Evolutionary conservation across 2,888 invertebrate species (phyloP).

Genomic region (Anthrax anthrax): DNA sequence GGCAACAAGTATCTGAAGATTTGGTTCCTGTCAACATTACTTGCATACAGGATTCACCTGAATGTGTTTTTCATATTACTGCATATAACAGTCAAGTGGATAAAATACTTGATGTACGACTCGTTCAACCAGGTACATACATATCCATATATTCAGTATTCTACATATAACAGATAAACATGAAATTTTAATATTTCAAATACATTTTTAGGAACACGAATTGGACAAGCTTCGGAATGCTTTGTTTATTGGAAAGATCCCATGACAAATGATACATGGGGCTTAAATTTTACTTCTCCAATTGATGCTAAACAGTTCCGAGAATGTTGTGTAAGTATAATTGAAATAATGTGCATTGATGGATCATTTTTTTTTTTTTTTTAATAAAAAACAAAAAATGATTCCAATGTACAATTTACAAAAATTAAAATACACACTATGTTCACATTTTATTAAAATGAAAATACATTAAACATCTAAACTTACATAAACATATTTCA

Average conservation of each 20-base stretch:
- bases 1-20: conserved; percentile 97
- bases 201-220: conserved; percentile 65
- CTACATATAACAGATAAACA: not conserved
- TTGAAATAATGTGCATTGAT: not conserved
- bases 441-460: not conserved
- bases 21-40: conserved; percentile 97
- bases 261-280: conserved; percentile 95
- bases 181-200: not conserved
- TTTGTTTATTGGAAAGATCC: conserved; percentile 99
- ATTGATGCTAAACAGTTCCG: conserved; percentile 94
- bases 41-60: conserved; percentile 91
- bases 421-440: not conserved
- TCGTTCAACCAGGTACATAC: conserved; percentile 71
- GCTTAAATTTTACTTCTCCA: conserved; percentile 92
- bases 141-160: not conserved
- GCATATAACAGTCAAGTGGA: conserved; percentile 98
- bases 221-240: conserved; percentile 96
- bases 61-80: conserved; percentile 95
- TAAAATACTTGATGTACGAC: conserved; percentile 93
- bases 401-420: not conserved
- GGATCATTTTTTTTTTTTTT: not conserved
- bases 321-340: conserved; percentile 86
- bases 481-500: not conserved
- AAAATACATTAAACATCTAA: not conserved
- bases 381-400: not conserved